These are phyloP conservation scores for Odocoileus hemionus DNA, from an alignment of 2,113 vertebrate species.

Conservation along the genomic window DNA sequence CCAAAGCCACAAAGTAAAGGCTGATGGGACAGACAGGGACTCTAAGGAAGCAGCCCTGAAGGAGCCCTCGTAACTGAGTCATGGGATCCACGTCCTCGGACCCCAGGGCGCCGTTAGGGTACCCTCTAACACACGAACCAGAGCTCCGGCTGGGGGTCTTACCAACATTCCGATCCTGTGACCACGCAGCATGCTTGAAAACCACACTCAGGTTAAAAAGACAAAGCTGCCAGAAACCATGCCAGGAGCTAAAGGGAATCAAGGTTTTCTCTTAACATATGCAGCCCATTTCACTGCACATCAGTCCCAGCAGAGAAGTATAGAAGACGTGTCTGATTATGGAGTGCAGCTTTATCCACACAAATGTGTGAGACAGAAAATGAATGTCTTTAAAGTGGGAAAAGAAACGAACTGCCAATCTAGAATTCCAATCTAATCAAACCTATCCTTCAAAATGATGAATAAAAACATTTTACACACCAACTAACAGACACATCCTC, in stretches of 20 bases:
- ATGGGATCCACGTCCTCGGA: rapidly evolving
- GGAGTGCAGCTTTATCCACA: not conserved
- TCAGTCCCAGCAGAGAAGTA: not conserved
- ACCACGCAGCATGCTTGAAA: not conserved
- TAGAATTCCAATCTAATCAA: not conserved
- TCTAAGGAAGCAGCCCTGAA: not conserved
- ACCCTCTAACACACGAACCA: not conserved
- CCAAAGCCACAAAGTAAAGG: not conserved
- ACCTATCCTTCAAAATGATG: not conserved
- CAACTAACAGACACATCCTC: not conserved
- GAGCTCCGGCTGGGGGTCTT: rapidly evolving
- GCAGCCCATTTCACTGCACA: not conserved
- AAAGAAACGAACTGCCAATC: not conserved
- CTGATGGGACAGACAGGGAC: rapidly evolving
- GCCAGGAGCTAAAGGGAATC: not conserved
- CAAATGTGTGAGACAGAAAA: not conserved
- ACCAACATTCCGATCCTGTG: not conserved
- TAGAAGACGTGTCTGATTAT: rapidly evolving
- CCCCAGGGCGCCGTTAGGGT: not conserved
- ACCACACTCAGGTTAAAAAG: not conserved
- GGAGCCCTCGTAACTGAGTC: not conserved
- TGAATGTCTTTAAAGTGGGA: not conserved
- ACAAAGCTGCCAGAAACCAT: not conserved
- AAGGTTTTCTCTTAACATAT: not conserved
- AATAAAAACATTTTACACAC: not conserved